A percentile compares a stretch with the other conserved stretches of the same genome.
Evolutionary conservation across 2,113 vertebrate species (phyloP).

Genomic region (Istiophorus platypterus): DNA sequence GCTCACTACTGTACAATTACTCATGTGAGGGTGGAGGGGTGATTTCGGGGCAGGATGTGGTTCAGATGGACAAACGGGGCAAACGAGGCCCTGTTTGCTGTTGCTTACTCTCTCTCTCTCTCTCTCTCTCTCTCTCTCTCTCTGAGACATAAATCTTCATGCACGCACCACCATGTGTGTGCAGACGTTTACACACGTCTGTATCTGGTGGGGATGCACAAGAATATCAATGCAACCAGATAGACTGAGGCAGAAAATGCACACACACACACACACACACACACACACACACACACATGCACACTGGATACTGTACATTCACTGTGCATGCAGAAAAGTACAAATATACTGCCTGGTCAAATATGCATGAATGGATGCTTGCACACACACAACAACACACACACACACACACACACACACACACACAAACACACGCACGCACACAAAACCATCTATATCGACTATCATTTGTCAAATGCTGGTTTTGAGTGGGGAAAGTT

Average conservation of each 20-base stretch:
- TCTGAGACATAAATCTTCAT: conserved; percentile 1
- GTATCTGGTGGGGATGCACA: neutral
- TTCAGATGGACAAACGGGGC: conserved; percentile 63
- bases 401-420: neutral
- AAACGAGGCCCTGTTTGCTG: conserved; percentile 34
- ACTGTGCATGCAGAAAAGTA: neutral
- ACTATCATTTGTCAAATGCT: conserved; percentile 58
- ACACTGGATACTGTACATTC: neutral
- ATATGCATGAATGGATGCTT: no score
- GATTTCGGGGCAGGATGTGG: conserved; percentile 56
- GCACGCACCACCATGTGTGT: neutral
- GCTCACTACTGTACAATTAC: conserved; percentile 42
- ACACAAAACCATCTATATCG: conserved; percentile 13
- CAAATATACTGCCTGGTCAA: no score
- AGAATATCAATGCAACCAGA: neutral
- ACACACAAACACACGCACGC: neutral
- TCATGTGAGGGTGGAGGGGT: conserved; percentile 51
- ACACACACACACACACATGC: no score
- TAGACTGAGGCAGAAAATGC: neutral
- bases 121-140: neutral
- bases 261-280: no score
- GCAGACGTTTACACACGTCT: neutral
- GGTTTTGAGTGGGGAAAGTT: conserved; percentile 64
- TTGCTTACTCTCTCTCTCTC: neutral
- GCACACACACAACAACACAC: neutral